phyloP scores from a whole-genome alignment of 1,140 invertebrate species.

The Mizuhopecten yessoensis region DNA sequence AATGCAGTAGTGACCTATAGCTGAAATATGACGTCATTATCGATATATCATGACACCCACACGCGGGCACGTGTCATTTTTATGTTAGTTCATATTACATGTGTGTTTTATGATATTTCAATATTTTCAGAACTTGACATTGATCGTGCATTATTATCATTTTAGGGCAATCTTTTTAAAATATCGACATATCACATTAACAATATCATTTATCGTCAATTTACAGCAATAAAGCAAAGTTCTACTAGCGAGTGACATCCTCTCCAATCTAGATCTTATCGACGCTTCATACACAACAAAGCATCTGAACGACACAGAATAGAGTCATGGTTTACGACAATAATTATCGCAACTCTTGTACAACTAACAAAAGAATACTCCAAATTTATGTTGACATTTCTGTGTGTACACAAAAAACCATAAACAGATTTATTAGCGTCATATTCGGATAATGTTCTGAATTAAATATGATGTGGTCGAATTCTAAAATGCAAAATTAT shows the following conservation, averaged over 20 bases:
- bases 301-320: not conserved
- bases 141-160: not conserved
- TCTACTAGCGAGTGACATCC: not conserved
- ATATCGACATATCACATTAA: slow-evolving; percentile 35
- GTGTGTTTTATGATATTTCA: not conserved
- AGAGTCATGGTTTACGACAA: not conserved
- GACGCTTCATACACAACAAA: not conserved
- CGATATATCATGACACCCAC: not conserved
- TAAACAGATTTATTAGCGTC: slow-evolving; percentile 33
- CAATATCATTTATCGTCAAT: slow-evolving; percentile 8
- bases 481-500: slow-evolving; percentile 8
- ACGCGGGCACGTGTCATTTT: not conserved
- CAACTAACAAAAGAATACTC: not conserved
- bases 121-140: not conserved
- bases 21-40: slow-evolving; percentile 4
- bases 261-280: slow-evolving; percentile 11
- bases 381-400: not conserved
- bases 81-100: not conserved
- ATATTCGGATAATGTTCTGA: slow-evolving; percentile 18
- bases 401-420: not conserved
- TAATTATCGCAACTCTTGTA: not conserved
- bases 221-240: slow-evolving; percentile 2
- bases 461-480: slow-evolving; percentile 10
- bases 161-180: not conserved
- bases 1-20: not conserved